Evolutionary conservation across 2,113 vertebrate species (phyloP).

Genomic region (Xiphias gladius): DNA sequence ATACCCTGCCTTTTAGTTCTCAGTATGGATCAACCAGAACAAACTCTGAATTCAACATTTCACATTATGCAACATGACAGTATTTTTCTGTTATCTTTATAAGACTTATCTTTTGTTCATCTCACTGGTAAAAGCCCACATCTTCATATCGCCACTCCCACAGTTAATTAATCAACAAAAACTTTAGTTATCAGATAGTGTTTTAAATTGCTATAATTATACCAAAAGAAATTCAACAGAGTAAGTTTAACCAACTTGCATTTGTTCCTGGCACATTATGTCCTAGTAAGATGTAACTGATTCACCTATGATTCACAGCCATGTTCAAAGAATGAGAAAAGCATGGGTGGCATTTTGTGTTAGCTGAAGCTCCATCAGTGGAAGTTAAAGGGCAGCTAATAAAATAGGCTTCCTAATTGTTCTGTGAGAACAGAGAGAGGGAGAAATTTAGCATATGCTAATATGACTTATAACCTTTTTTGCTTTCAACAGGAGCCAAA

Average conservation of each 20-base stretch:
- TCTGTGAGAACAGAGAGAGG: slow-evolving; percentile 58
- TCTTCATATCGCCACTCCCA: too few species aligned
- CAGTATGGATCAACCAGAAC: not conserved
- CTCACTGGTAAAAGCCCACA: not conserved
- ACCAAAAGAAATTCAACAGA: not conserved
- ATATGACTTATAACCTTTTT: slow-evolving; percentile 81
- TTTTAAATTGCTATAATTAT: not conserved
- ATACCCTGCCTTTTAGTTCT: not conserved
- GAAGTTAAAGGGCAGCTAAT: slow-evolving; percentile 75
- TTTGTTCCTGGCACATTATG: not conserved
- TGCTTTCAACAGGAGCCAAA: slow-evolving; percentile 69
- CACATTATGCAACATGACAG: not conserved
- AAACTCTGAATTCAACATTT: not conserved
- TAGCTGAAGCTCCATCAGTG: slow-evolving; percentile 58
- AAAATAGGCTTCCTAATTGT: slow-evolving; percentile 76
- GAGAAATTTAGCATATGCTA: slow-evolving; percentile 76
- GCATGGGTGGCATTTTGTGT: slow-evolving; percentile 56
- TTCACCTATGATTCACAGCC: slow-evolving; percentile 18
- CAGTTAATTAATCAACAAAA: too few species aligned
- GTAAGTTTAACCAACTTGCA: not conserved
- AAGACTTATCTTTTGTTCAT: not conserved
- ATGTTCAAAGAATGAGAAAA: slow-evolving; percentile 30
- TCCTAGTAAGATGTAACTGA: slow-evolving; percentile 7
- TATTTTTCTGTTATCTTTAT: not conserved
- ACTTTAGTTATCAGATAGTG: too few species aligned